Conservation (phyloP, 2,797 vertebrate genomes). For the Acrossocheilus wenchowensis region DNA sequence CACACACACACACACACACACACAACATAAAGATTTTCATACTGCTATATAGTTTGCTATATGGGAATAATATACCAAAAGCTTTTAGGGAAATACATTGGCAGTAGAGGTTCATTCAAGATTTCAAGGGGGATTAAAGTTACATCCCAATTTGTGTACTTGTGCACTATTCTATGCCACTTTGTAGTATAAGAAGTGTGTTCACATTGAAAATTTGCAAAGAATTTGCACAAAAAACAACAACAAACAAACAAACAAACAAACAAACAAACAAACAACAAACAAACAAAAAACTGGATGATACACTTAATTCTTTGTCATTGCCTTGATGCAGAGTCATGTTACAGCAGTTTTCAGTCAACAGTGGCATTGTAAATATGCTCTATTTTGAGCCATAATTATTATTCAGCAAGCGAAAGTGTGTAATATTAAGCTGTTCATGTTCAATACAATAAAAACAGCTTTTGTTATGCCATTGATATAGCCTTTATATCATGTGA, state of each 20-base stretch:
- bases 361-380: not conserved
- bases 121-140: too few relatives aligned
- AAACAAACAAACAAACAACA: too few relatives aligned
- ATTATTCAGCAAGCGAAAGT: not conserved
- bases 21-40: too few relatives aligned
- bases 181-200: not conserved
- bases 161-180: not conserved
- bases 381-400: not conserved
- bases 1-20: too few relatives aligned
- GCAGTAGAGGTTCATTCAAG: too few relatives aligned
- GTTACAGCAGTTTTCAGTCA: not conserved
- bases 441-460: not conserved
- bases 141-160: too few relatives aligned
- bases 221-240: too few relatives aligned
- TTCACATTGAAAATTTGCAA: too few relatives aligned
- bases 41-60: too few relatives aligned
- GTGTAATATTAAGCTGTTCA: not conserved
- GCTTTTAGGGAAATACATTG: too few relatives aligned
- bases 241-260: too few relatives aligned
- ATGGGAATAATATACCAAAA: too few relatives aligned
- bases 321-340: not conserved
- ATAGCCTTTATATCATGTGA: not conserved
- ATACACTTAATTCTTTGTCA: not conserved
- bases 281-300: not conserved
- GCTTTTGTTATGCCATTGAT: not conserved